Base-by-base conservation (phyloP, 1,140 invertebrate species). In the Pogonognathellus flavescens region DNA sequence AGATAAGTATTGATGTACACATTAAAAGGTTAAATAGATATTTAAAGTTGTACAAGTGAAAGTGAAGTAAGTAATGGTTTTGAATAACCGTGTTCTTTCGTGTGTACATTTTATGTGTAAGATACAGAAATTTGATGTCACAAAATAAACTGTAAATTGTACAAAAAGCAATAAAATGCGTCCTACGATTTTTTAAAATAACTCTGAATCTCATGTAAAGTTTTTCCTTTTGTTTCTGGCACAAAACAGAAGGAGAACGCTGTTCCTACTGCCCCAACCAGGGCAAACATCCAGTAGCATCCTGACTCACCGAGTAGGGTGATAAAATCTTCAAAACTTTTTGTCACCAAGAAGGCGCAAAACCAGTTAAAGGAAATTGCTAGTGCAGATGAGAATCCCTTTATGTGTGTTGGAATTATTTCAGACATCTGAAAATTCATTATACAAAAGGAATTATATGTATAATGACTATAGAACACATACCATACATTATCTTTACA, bases 221-320 rank as follows among this genome's bases (percentile, higher is more conserved):
- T 91, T 88, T 92, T 93, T 16, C 91, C 91, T 90, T 93, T 93
- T 5, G 93, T 93, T 89, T 93, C 93, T 16, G 93, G 93, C 20
- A 93, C 91, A 82, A 92, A 90, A 76, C 92, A 88, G 86, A 92
- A 92, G 55, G 91, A 90, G 80, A 92, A 93, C 13, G 92, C 72
- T 14, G 91, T 90, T 18, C 93, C 90, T 16, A 91, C 85, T 14
- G 91, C 87, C 59, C 90, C 91, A 85, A 90, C 89, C 83, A 90
- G 72, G 9, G 86, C 86, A 80, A 89, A 90, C 16, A 89, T 89
- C 88, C 91, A 91, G 80, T 91, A 91, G 31, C 90, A 88, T 50
- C 91, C 88, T 84, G 90, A 91, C 18, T 89, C 89, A 52, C 91
- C 91, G 60, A 90, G 91, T 8, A 90, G 87, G 87, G 93, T 92